These are phyloP conservation scores for Enteromius radiatus DNA, from an alignment of 2,797 vertebrate genomes.

Conservation along the genomic window DNA sequence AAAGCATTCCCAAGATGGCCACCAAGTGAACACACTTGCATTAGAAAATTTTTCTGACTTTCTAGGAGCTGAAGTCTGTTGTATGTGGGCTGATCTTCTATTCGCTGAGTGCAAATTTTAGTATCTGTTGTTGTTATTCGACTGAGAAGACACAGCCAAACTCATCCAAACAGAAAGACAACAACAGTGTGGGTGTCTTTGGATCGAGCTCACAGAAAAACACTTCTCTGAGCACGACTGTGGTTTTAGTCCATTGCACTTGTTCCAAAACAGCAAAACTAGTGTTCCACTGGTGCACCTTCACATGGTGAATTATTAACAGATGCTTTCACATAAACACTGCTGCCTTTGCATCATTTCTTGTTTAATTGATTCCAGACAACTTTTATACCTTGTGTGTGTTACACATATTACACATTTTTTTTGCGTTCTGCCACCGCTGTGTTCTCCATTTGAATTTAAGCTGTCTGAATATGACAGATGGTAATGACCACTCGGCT, in stretches of 20 bases:
- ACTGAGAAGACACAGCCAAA: neutral
- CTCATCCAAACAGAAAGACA: slow-evolving; percentile 19
- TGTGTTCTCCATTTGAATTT: neutral
- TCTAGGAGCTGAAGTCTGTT: neutral
- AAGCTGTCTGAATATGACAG: neutral
- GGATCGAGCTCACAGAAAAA: neutral
- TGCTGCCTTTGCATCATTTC: neutral
- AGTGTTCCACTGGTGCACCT: neutral
- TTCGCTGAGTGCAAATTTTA: neutral
- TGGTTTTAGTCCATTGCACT: neutral
- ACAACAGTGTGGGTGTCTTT: slow-evolving; percentile 3
- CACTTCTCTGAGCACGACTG: neutral
- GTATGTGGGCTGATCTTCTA: neutral
- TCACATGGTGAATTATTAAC: slow-evolving; percentile 6
- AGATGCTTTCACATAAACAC: neutral
- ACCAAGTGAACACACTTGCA: neutral
- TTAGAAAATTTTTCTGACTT: neutral
- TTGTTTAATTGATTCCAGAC: neutral
- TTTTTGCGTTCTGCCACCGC: neutral
- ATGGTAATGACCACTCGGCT: slow-evolving; percentile 30
- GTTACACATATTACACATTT: neutral
- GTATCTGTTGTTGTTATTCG: neutral
- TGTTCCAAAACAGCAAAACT: neutral
- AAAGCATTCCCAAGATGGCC: neutral
- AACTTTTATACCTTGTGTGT: neutral